These are phyloP conservation scores for Drosophila cardini DNA, from an alignment of 1,140 invertebrate species.

Conservation along the genomic window DNA sequence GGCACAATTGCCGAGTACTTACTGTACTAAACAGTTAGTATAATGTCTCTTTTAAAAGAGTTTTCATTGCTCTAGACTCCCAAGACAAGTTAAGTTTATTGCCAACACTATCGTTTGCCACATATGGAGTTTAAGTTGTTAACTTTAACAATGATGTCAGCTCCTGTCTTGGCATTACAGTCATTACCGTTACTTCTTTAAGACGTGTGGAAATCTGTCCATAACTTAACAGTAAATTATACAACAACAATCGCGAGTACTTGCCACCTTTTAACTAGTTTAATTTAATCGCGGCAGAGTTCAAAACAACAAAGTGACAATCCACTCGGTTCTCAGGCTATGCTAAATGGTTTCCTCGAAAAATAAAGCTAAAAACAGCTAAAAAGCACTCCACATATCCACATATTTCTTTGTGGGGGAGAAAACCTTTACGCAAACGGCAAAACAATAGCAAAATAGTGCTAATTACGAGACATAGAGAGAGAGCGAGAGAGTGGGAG, in stretches of 20 bases:
- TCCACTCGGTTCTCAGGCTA: conserved; percentile 78
- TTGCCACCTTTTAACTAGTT: conserved; percentile 71
- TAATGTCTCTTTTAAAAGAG: background rate
- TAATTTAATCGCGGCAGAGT: conserved; percentile 57
- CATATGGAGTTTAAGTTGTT: conserved; percentile 10
- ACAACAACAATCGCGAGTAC: conserved; percentile 44
- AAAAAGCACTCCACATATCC: conserved; percentile 9
- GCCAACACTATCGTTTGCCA: conserved; percentile 23
- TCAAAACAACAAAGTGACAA: conserved; percentile 69
- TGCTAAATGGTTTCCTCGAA: conserved; percentile 77
- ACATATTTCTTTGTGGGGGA: conserved; percentile 39
- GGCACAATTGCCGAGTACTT: background rate
- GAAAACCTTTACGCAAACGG: conserved; percentile 72
- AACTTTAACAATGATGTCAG: conserved; percentile 29
- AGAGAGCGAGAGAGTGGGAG: conserved; percentile 26
- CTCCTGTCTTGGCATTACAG: conserved; percentile 6
- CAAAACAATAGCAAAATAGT: conserved; percentile 67
- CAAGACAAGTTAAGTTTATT: conserved; percentile 17
- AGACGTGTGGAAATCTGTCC: conserved; percentile 73
- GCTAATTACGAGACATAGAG: conserved; percentile 58
- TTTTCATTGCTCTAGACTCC: conserved; percentile 4
- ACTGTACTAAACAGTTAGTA: background rate
- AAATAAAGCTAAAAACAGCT: conserved; percentile 18
- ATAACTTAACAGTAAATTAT: conserved; percentile 66
- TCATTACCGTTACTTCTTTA: conserved; percentile 14